These are phyloP conservation scores for Meteorus cinctellus DNA, from an alignment of 2,888 invertebrate genomes.

Conservation along the genomic window DNA sequence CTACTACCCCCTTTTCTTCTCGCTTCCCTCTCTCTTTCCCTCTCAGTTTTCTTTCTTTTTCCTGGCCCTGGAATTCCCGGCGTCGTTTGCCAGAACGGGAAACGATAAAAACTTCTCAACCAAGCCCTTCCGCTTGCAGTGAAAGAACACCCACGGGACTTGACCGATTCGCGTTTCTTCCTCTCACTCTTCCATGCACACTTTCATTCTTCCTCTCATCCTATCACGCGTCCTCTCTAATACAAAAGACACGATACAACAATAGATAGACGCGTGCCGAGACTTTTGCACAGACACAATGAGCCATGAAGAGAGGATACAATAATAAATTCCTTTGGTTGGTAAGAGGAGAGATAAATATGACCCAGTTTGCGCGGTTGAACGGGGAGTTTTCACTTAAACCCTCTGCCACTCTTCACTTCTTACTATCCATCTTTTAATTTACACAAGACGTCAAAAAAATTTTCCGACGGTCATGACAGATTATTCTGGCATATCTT, in stretches of 20 bases:
- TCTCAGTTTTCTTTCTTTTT: slow-evolving; percentile 3
- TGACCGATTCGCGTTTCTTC: slow-evolving; percentile 27
- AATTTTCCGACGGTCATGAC: background rate
- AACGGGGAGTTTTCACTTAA: slow-evolving; percentile 17
- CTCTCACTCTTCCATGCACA: background rate
- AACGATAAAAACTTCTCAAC: slow-evolving; percentile 52
- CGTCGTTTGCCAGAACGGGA: slow-evolving; percentile 54
- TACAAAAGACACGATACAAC: slow-evolving; percentile 29
- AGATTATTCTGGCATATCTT: background rate
- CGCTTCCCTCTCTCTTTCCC: background rate
- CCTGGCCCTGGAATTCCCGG: slow-evolving; percentile 28
- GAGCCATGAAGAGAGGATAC: slow-evolving; percentile 25
- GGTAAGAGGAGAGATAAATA: background rate
- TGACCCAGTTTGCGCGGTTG: slow-evolving; percentile 25
- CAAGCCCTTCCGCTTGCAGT: slow-evolving; percentile 37
- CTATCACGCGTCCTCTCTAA: background rate
- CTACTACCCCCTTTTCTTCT: background rate
- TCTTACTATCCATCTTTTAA: background rate
- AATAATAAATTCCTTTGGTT: slow-evolving; percentile 28
- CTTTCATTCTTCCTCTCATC: background rate
- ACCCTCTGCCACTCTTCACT: background rate
- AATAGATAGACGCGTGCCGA: slow-evolving; percentile 35
- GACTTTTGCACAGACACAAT: slow-evolving; percentile 37
- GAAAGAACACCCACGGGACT: slow-evolving; percentile 35
- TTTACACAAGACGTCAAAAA: background rate